Percentiles rank a stretch among this genome's conserved stretches.
phyloP scores from a whole-genome alignment of 2,888 invertebrate species.

The Caradrina kadenii region DNA sequence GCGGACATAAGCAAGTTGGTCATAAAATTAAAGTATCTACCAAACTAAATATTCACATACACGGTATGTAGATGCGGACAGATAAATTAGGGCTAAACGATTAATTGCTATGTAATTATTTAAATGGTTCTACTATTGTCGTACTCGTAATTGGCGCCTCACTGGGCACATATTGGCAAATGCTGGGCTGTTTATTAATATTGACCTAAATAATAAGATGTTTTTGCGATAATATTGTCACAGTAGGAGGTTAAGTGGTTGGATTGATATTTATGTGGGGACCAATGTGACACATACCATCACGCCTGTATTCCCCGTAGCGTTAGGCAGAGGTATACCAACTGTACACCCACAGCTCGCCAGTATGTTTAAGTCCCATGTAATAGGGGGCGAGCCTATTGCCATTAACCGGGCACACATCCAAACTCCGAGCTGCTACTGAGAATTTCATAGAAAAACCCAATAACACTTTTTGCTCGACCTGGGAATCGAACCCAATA shows the following conservation, averaged over 20 bases:
- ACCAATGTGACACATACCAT: too few relatives aligned
- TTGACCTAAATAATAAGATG: constrained; percentile 33
- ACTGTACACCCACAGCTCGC: too few relatives aligned
- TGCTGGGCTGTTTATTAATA: constrained; percentile 32
- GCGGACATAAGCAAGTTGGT: too few relatives aligned
- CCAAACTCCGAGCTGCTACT: too few relatives aligned
- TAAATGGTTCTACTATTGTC: constrained; percentile 46
- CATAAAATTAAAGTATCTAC: constrained; percentile 29
- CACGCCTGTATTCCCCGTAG: too few relatives aligned
- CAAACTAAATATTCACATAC: constrained; percentile 43
- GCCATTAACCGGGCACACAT: too few relatives aligned
- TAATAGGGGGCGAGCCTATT: too few relatives aligned
- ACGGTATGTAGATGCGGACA: constrained; percentile 37
- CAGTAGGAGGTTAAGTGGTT: background rate
- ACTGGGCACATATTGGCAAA: constrained; percentile 54
- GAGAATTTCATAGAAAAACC: too few relatives aligned
- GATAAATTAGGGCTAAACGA: constrained; percentile 56
- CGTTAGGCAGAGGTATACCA: too few relatives aligned
- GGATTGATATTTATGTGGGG: background rate
- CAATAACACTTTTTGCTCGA: too few relatives aligned
- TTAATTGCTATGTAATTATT: constrained; percentile 61
- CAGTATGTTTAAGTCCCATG: too few relatives aligned
- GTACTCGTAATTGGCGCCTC: constrained; percentile 48
- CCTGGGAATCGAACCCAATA: too few relatives aligned
- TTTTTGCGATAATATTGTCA: constrained; percentile 38